Evolutionary conservation across 2,888 invertebrate genomes (phyloP).

Genomic region (Antheraea assamensis): DNA sequence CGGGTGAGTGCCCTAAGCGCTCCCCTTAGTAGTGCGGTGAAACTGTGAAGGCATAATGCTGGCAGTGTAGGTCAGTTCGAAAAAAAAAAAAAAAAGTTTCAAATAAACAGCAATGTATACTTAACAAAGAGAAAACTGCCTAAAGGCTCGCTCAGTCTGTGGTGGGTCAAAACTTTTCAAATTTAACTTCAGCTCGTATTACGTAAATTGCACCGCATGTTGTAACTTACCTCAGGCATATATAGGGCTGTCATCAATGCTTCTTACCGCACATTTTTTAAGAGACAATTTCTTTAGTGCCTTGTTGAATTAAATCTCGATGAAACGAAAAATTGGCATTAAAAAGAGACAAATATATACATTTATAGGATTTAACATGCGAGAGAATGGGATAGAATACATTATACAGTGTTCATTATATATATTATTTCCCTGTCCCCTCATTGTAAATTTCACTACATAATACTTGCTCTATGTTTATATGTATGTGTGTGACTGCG

Average conservation of each 20-base stretch:
- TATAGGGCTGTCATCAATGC: slow-evolving; percentile 4
- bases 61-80: too few relatives aligned
- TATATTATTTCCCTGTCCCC: background rate
- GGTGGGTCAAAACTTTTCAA: slow-evolving; percentile 29
- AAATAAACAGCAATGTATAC: background rate
- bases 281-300: background rate
- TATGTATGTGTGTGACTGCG: too few relatives aligned
- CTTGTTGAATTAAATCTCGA: background rate
- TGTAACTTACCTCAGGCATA: slow-evolving; percentile 12
- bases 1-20: too few relatives aligned
- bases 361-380: background rate
- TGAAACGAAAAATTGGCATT: background rate
- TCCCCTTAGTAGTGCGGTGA: too few relatives aligned
- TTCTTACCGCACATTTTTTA: background rate
- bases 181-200: slow-evolving; percentile 37
- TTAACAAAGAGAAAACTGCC: background rate
- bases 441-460: too few relatives aligned
- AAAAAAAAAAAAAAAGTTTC: background rate
- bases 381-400: background rate
- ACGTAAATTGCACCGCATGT: slow-evolving; percentile 32
- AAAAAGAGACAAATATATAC: background rate
- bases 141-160: slow-evolving; percentile 11
- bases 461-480: too few relatives aligned
- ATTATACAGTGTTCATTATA: background rate
- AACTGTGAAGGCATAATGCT: too few relatives aligned